Evolutionary conservation across 2,888 invertebrate genomes (phyloP).

Genomic region (Bursaphelenchus okinawaensis): DNA sequence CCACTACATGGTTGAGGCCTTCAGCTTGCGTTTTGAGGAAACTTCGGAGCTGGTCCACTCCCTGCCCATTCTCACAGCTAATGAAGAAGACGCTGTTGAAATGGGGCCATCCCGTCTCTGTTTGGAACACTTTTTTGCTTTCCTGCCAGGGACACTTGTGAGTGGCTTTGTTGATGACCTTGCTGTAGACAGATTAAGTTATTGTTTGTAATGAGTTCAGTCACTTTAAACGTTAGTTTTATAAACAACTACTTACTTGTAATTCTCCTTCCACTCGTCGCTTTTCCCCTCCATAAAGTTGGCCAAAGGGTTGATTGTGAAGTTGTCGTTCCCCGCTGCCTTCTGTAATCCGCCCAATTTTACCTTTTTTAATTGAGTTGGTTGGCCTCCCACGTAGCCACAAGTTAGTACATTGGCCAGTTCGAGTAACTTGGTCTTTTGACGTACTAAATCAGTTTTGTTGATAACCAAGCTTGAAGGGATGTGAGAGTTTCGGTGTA

Average conservation of each 20-base stretch:
- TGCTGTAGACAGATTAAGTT: conserved; percentile 26
- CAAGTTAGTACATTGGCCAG: conserved; percentile 70
- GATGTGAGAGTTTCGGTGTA: conserved; percentile 50
- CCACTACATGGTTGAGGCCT: not conserved
- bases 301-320: conserved; percentile 7
- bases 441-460: conserved; percentile 68
- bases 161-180: conserved; percentile 43
- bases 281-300: conserved; percentile 23
- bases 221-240: too few relatives aligned
- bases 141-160: conserved; percentile 41
- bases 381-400: conserved; percentile 57
- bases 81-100: conserved; percentile 75
- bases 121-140: conserved; percentile 42
- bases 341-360: conserved; percentile 22
- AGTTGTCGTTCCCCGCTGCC: not conserved
- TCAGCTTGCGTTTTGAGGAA: conserved; percentile 27
- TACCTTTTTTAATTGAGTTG: conserved; percentile 12
- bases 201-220: too few relatives aligned
- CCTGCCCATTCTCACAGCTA: conserved; percentile 41
- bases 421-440: conserved; percentile 71
- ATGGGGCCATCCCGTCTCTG: conserved; percentile 67
- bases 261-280: conserved; percentile 41
- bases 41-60: conserved; percentile 44
- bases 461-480: conserved; percentile 76
- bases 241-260: conserved; percentile 29